A percentile compares a stretch with the other conserved stretches of the same genome.
These are phyloP conservation scores for Eupristina koningsbergeri DNA, from an alignment of 1,140 invertebrate genomes.

Conservation along the genomic window DNA sequence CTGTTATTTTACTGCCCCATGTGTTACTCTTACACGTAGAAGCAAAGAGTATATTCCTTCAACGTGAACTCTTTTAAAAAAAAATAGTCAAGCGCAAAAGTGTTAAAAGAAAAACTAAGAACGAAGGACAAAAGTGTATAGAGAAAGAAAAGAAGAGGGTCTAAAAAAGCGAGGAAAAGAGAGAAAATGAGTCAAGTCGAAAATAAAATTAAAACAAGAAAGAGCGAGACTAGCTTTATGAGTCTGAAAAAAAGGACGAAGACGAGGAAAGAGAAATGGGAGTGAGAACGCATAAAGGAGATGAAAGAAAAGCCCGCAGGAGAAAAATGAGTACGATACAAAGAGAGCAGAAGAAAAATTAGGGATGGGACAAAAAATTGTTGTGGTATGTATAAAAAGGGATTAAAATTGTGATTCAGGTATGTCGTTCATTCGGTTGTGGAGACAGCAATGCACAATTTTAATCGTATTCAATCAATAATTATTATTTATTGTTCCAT, in stretches of 20 bases:
- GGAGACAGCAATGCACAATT: neutral
- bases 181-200: slow-evolving; percentile 35
- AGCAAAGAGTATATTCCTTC: slow-evolving; percentile 2
- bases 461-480: too few species aligned
- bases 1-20: slow-evolving; percentile 1
- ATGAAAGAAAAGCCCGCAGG: slow-evolving; percentile 49
- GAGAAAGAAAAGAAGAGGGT: slow-evolving; percentile 18
- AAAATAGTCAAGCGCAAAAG: neutral
- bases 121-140: slow-evolving; percentile 46
- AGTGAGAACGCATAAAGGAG: slow-evolving; percentile 47
- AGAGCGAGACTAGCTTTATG: slow-evolving; percentile 2
- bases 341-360: slow-evolving; percentile 48
- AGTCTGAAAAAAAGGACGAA: slow-evolving; percentile 25
- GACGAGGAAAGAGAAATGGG: slow-evolving; percentile 29
- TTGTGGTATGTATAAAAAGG: slow-evolving; percentile 32
- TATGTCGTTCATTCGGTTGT: neutral
- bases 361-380: slow-evolving; percentile 16
- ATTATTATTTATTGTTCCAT: too few species aligned
- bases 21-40: slow-evolving; percentile 8
- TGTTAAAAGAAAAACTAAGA: slow-evolving; percentile 40
- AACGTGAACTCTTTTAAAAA: neutral
- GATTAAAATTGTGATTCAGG: neutral
- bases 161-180: slow-evolving; percentile 15
- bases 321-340: slow-evolving; percentile 47
- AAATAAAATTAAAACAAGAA: slow-evolving; percentile 52